Base-by-base conservation (phyloP, 2,888 invertebrate species). In the Leucoma salicis region DNA sequence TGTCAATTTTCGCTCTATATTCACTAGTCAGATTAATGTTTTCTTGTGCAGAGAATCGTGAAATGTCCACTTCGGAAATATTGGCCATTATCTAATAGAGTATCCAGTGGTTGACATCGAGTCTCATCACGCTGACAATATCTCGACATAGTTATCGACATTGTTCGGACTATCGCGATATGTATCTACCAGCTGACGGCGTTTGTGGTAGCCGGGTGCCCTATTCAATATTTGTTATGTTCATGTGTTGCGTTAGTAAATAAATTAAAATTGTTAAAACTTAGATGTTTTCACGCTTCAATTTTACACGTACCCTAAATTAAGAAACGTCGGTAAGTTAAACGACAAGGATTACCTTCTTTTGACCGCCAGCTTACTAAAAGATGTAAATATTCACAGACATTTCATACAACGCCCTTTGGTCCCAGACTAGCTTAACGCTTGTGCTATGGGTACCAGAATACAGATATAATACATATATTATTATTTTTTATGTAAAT, bases 321-420 rank as follows among this genome's bases (percentile, higher is more conserved):
- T 46, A 42, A 33, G 38, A 49, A 57, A 62, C 58, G 65, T 62
- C 61, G 57, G 24, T 31, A 39, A 34, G 39, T 50, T 60, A 36
- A 55, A 51, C 49, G 58, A 57, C 65, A 48, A 53, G 54, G 60
- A 48, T 57, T 50, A 57, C 64, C 64, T 63, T 46, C 48, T n/a
- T 45, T 42, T 39, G 37, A 49, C 36, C 35, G 39, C 52, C 39
- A 18, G n/a, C n/a, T n/a, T n/a, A n/a, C n/a, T n/a, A n/a, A n/a
- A n/a, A n/a, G n/a, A n/a, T n/a, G n/a, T n/a, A n/a, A n/a, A n/a
- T n/a, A n/a, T n/a, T n/a, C n/a, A n/a, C n/a, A n/a, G n/a, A n/a
- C n/a, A n/a, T n/a, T n/a, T n/a, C n/a, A n/a, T n/a, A n/a, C n/a
- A n/a, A n/a, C n/a, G n/a, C n/a, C n/a, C n/a, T n/a, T n/a, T n/a